phyloP scores from a whole-genome alignment of 2,888 invertebrate genomes.

The Dorcus parallelipipedus region DNA sequence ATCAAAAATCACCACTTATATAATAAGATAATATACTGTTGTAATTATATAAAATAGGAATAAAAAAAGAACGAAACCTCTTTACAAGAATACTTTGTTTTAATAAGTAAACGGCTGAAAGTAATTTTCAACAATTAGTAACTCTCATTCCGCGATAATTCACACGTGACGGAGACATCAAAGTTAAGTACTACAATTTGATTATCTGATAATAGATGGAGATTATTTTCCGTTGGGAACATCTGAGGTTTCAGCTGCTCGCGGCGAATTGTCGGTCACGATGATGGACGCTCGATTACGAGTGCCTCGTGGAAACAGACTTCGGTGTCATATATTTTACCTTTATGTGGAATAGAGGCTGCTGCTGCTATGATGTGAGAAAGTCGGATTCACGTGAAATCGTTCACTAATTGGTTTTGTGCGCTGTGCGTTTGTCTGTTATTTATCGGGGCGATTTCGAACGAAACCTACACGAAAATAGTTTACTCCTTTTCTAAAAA shows the following conservation, averaged over 20 bases:
- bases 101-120: too few species aligned
- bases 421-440: not conserved
- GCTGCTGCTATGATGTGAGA: constrained; percentile 15
- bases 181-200: not conserved
- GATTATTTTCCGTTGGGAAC: not conserved
- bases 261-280: constrained; percentile 35
- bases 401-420: not conserved
- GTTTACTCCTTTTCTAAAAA: too few species aligned
- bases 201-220: not conserved
- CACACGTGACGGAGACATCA: not conserved
- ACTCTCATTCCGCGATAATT: not conserved
- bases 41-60: too few species aligned
- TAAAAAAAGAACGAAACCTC: too few species aligned
- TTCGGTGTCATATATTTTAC: constrained; percentile 31
- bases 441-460: too few species aligned
- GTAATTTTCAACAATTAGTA: too few species aligned
- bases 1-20: too few species aligned
- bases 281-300: constrained; percentile 40
- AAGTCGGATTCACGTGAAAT: constrained; percentile 7
- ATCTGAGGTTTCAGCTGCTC: constrained; percentile 20
- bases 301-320: constrained; percentile 30
- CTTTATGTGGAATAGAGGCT: constrained; percentile 7
- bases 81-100: too few species aligned
- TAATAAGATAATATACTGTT: too few species aligned
- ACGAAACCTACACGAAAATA: too few species aligned